Evolutionary conservation across 2,113 vertebrate species (phyloP), one percentile per base, ranked within the genome.

Genomic region (Oxyura jamaicensis): DNA sequence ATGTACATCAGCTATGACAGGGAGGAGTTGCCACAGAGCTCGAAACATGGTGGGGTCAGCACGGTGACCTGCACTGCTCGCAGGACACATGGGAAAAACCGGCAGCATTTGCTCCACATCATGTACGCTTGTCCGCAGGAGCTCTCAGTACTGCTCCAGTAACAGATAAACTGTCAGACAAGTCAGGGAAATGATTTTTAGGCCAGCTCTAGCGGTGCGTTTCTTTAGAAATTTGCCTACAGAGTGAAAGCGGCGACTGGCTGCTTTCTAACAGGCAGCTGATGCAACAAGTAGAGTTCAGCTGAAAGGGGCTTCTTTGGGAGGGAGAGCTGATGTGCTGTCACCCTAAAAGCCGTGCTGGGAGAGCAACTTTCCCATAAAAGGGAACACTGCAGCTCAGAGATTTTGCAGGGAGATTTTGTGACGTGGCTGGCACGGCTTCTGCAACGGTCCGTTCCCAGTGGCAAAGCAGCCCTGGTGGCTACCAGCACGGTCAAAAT

Each of bases 61-160:
- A 1, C 13, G 52, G 65, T 65, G 65, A 52, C 39, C 25, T 0
- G 0, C 58, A 75, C 52, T 75, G 73, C 81, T 44, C 52, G 69
- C 35, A 41, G 58, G 74, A 48, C 2, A 1, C 1, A 0, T 0
- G 1, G 42, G 19, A 44, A 78, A 68, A 72, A 22, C 13, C 39
- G 26, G 42, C 63, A 52, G 52, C 18, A 35, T 44, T n/a, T 4
- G 1, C 35, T 31, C 26, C 1, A 2, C 3, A 8, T 31, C 42
- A 3, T 1, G 1, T 17, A 50, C 52, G 19, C 42, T 80, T 0
- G 0, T 39, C 56, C 0, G 0, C 6, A 2, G 7, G 42, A 95
- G 48, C 28, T 66, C 36, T 71, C 13, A 9, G 20, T 6, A 25
- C 72, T 9, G n/a, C 53, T 20, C 18, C 7, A 4, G 21, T 15